phyloP scores from a whole-genome alignment of 1,140 invertebrate genomes.

The Microplitis mediator region DNA sequence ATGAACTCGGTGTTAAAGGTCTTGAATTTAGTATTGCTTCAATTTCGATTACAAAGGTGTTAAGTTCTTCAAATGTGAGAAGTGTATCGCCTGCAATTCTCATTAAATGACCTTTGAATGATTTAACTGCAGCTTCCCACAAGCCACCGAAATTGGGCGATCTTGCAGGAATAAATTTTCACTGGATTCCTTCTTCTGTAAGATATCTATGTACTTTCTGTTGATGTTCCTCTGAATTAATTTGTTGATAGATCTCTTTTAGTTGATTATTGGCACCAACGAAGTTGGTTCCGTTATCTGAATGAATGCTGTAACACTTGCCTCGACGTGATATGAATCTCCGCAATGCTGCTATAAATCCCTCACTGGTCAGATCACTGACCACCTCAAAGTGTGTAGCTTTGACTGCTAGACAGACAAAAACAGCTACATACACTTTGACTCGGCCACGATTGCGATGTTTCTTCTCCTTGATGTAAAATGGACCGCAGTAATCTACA shows the following conservation, averaged over 20 bases:
- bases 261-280: slow-evolving; percentile 14
- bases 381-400: slow-evolving; percentile 6
- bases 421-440: not conserved
- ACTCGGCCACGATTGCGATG: not conserved
- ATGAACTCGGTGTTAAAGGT: slow-evolving; percentile 39
- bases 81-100: slow-evolving; percentile 6
- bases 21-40: slow-evolving; percentile 31
- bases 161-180: not conserved
- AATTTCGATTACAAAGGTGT: slow-evolving; percentile 28
- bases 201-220: not conserved
- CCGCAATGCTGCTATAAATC: not conserved
- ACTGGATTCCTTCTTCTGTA: not conserved
- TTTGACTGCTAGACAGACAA: not conserved
- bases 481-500: not conserved
- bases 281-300: slow-evolving; percentile 14
- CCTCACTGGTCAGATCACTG: slow-evolving; percentile 4
- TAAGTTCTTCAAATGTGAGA: slow-evolving; percentile 39
- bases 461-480: slow-evolving; percentile 13
- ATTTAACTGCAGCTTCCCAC: slow-evolving; percentile 43
- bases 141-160: slow-evolving; percentile 39
- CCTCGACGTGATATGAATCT: slow-evolving; percentile 11
- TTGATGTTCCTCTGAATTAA: not conserved
- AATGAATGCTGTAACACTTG: not conserved
- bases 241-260: not conserved
- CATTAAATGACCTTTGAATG: slow-evolving; percentile 21